A percentile compares a stretch with the other conserved stretches of the same genome.
phyloP scores from a whole-genome alignment of 1,140 invertebrate species.

The Steinernema feltiae region DNA sequence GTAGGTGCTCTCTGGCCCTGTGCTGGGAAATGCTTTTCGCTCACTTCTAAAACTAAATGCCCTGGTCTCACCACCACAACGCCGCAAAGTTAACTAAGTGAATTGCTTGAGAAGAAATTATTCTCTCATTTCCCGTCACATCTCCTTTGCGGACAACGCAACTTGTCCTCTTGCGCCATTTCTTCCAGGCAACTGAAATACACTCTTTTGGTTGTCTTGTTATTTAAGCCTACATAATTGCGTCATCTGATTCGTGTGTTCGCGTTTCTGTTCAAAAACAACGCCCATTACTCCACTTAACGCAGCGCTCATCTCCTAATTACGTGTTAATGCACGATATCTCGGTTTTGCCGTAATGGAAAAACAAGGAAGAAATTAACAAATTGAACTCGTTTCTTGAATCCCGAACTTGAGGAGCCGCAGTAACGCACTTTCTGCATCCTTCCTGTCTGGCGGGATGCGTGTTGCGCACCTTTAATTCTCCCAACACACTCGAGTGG shows the following conservation, averaged over 20 bases:
- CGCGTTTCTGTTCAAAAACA: neutral
- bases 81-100: slow-evolving; percentile 15
- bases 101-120: slow-evolving; percentile 3
- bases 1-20: slow-evolving; percentile 4
- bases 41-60: neutral
- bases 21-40: slow-evolving; percentile 5
- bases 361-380: neutral
- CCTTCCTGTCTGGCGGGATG: too few species aligned
- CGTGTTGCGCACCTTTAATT: neutral
- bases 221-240: neutral
- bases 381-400: neutral
- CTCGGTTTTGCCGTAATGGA: neutral
- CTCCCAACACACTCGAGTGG: neutral
- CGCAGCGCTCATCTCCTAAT: neutral
- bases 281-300: neutral
- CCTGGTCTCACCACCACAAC: neutral
- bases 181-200: neutral
- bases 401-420: neutral
- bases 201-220: neutral
- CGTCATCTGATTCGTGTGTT: neutral
- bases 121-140: neutral
- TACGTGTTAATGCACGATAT: neutral
- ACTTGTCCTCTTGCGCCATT: neutral
- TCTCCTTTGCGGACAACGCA: neutral
- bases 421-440: neutral